These are phyloP conservation scores for Plebejus argus DNA, from an alignment of 2,888 invertebrate species.

Conservation along the genomic window DNA sequence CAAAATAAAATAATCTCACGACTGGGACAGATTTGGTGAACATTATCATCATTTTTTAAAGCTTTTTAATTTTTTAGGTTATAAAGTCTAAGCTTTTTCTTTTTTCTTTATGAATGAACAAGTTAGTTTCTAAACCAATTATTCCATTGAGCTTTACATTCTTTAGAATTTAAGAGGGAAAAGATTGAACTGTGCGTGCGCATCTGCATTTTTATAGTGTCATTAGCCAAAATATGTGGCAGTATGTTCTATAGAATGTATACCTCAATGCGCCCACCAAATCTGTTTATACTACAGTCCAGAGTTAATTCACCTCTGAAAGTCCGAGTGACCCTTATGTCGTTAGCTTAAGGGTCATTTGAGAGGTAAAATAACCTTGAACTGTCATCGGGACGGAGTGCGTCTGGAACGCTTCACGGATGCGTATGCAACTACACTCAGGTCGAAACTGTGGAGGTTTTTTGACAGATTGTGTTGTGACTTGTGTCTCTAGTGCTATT, in stretches of 20 bases:
- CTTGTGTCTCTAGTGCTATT: no score
- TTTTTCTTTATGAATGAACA: not conserved
- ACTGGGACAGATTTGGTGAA: slow-evolving; percentile 56
- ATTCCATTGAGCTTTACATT: slow-evolving; percentile 1
- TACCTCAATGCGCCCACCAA: not conserved
- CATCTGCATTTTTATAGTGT: slow-evolving; percentile 10
- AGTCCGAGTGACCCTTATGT: not conserved
- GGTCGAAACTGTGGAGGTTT: slow-evolving; percentile 34
- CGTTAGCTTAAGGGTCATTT: not conserved
- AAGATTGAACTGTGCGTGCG: slow-evolving; percentile 7
- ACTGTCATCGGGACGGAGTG: slow-evolving; percentile 8
- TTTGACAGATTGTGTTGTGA: slow-evolving; percentile 37
- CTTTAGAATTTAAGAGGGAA: not conserved
- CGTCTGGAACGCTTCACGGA: slow-evolving; percentile 14
- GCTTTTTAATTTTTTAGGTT: not conserved
- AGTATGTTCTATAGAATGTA: not conserved
- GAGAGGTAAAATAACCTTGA: not conserved
- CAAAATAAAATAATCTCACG: slow-evolving; percentile 74
- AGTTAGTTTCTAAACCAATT: not conserved
- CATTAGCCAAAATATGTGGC: slow-evolving; percentile 16
- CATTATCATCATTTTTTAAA: not conserved
- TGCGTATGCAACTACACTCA: slow-evolving; percentile 29
- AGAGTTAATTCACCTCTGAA: not conserved
- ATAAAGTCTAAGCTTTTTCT: not conserved
- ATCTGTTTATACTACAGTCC: not conserved